These are phyloP conservation scores for Barnardius zonarius DNA, from an alignment of 2,113 vertebrate species.

Conservation along the genomic window DNA sequence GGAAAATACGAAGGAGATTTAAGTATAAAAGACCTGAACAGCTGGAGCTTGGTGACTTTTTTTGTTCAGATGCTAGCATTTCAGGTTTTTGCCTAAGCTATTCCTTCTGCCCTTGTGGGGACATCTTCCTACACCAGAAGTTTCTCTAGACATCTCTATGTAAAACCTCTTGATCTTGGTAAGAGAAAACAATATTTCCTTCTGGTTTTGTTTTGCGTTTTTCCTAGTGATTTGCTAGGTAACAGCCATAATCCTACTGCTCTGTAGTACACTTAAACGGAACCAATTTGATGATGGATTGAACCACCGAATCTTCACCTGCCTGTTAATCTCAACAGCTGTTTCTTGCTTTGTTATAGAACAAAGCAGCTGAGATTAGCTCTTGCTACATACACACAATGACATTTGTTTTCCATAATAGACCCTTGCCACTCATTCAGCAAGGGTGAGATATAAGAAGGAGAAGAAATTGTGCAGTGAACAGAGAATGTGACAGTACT, in stretches of 20 bases:
- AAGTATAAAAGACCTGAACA: background rate
- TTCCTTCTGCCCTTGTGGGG: background rate
- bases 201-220: background rate
- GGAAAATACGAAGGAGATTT: background rate
- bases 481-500: background rate
- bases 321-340: background rate
- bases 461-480: background rate
- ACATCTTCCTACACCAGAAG: background rate
- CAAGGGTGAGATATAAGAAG: background rate
- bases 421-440: background rate
- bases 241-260: background rate
- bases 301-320: background rate
- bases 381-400: background rate
- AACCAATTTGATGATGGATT: background rate
- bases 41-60: background rate
- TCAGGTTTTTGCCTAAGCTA: background rate
- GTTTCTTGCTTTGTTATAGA: background rate
- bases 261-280: background rate
- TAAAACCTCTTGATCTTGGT: background rate
- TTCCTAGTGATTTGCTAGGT: background rate
- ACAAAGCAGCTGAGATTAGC: slow-evolving; percentile 12
- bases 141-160: background rate
- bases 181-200: background rate
- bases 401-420: background rate
- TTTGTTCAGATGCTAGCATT: background rate